A percentile compares a stretch with the other conserved stretches of the same genome.
phyloP scores from a whole-genome alignment of 2,888 invertebrate species.

The Apotomis capreana region DNA sequence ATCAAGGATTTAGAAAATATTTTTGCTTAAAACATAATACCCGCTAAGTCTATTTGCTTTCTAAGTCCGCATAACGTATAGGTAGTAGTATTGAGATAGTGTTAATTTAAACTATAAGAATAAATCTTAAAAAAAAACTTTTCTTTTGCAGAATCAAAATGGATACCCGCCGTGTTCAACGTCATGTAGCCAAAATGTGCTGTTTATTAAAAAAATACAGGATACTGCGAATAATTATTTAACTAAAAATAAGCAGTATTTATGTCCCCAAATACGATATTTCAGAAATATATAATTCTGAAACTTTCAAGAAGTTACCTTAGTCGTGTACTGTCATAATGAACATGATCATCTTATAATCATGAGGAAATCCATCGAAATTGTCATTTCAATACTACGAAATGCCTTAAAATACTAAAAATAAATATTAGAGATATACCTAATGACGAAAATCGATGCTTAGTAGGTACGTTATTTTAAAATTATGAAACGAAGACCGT shows the following conservation, averaged over 20 bases:
- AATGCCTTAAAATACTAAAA: conserved; percentile 32
- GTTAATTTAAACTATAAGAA: background rate
- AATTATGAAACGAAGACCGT: conserved; percentile 29
- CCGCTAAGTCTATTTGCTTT: too few species aligned
- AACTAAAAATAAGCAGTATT: conserved; percentile 16
- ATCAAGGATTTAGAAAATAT: too few species aligned
- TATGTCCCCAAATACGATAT: conserved; percentile 10
- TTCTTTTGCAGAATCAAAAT: conserved; percentile 30
- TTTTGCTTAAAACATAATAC: too few species aligned
- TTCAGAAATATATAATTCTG: conserved; percentile 4
- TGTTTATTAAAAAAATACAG: conserved; percentile 12
- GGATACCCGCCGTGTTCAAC: conserved; percentile 8
- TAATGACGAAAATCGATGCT: conserved; percentile 12
- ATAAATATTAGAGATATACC: conserved; percentile 21
- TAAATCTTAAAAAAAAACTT: background rate
- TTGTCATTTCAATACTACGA: background rate
- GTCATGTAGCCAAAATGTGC: conserved; percentile 28
- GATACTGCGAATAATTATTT: conserved; percentile 16
- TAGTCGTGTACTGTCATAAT: background rate
- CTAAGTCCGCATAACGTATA: too few species aligned
- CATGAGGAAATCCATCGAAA: background rate
- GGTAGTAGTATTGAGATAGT: too few species aligned
- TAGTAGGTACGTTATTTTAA: conserved; percentile 29
- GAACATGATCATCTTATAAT: background rate
- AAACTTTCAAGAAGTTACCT: background rate